phyloP scores from a whole-genome alignment of 2,797 vertebrate genomes.

The Eupleurogrammus muticus region DNA sequence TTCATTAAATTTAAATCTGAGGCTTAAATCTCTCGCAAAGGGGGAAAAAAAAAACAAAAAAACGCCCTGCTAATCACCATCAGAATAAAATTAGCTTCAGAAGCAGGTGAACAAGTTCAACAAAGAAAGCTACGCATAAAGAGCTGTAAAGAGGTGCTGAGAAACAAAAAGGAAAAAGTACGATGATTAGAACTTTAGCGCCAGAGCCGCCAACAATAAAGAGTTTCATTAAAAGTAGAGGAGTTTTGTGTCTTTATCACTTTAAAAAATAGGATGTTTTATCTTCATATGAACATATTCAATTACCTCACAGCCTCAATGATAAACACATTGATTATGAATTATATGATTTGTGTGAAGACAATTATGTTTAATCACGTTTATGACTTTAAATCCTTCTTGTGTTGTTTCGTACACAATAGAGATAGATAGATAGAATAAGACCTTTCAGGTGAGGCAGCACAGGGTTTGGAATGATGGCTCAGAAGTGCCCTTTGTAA shows the following conservation, averaged over 20 bases:
- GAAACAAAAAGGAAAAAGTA: constrained; percentile 2
- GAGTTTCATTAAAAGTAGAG: constrained; percentile 26
- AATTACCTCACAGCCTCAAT: neutral
- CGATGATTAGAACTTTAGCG: neutral
- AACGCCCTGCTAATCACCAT: constrained; percentile 30
- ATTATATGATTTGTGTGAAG: constrained; percentile 2
- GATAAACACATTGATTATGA: constrained; percentile 2
- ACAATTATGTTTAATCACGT: neutral
- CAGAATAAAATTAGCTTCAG: constrained; percentile 46
- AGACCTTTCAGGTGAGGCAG: constrained; percentile 42
- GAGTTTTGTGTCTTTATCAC: neutral
- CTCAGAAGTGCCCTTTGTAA: constrained; percentile 60
- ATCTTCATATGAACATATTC: neutral
- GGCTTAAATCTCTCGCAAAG: constrained; percentile 3
- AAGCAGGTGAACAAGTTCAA: constrained; percentile 33
- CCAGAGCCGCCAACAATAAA: constrained; percentile 2
- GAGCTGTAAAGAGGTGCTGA: neutral
- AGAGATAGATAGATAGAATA: constrained; percentile 19
- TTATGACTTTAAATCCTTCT: neutral
- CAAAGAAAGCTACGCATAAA: constrained; percentile 2
- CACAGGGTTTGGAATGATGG: constrained; percentile 51
- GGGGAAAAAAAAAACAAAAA: too few relatives aligned
- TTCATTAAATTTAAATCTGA: constrained; percentile 3
- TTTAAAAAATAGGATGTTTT: constrained; percentile 2
- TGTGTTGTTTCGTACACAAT: constrained; percentile 2